phyloP scores from a whole-genome alignment of 2,888 invertebrate genomes.

The Drosophila prolongata region DNA sequence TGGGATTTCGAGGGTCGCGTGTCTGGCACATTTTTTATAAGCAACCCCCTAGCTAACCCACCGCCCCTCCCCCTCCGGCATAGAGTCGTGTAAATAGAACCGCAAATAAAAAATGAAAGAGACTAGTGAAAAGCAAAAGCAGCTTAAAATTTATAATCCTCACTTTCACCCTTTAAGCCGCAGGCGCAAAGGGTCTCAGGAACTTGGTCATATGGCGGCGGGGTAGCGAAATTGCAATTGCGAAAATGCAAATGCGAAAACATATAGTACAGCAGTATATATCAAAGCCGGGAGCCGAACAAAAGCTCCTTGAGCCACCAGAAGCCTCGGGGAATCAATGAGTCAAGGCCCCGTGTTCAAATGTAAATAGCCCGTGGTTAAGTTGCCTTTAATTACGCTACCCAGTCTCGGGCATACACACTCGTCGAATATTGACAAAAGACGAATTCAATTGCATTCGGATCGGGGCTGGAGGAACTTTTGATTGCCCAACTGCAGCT shows the following conservation, averaged over 20 bases:
- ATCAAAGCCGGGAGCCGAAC: conserved; percentile 46
- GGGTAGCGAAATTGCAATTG: conserved; percentile 37
- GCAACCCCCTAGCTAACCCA: conserved; percentile 43
- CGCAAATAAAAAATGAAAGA: conserved; percentile 64
- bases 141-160: conserved; percentile 78
- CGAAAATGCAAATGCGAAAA: conserved; percentile 34
- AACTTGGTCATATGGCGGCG: conserved; percentile 13
- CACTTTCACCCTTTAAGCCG: conserved; percentile 75
- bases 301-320: conserved; percentile 71
- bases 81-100: conserved; percentile 54
- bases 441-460: conserved; percentile 52
- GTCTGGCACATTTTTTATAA: conserved; percentile 64
- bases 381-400: conserved; percentile 50
- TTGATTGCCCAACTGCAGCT: conserved; percentile 31
- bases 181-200: conserved; percentile 16
- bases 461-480: conserved; percentile 28
- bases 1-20: conserved; percentile 68
- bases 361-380: conserved; percentile 53
- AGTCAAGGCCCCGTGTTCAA: conserved; percentile 54
- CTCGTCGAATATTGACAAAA: conserved; percentile 39
- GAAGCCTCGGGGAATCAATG: conserved; percentile 56
- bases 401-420: conserved; percentile 10
- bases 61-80: conserved; percentile 18
- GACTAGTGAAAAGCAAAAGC: conserved; percentile 67
- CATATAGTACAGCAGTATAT: conserved; percentile 16